phyloP scores from a whole-genome alignment of 1,140 invertebrate genomes.

The Hyphantria cunea region DNA sequence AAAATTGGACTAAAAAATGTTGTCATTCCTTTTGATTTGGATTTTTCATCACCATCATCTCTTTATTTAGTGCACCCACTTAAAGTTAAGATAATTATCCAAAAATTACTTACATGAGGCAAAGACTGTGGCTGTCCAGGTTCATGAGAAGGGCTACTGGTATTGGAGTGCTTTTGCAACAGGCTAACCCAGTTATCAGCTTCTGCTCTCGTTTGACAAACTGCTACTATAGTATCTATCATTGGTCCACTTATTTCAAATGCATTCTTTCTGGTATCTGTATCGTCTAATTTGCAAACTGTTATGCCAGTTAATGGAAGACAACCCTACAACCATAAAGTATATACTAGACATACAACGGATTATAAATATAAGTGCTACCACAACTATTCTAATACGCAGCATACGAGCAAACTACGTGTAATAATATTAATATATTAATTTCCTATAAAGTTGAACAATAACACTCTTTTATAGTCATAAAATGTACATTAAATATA shows the following conservation, averaged over 20 bases:
- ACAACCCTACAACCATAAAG: conserved; percentile 87
- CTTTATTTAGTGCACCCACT: too few relatives aligned
- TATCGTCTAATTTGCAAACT: conserved; percentile 89
- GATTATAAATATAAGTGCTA: too few relatives aligned
- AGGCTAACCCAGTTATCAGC: conserved; percentile 94
- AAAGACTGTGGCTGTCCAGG: conserved; percentile 74
- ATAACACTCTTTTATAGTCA: too few relatives aligned
- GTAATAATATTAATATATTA: too few relatives aligned
- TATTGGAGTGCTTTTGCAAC: conserved; percentile 85
- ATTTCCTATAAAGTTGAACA: too few relatives aligned
- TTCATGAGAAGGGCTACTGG: conserved; percentile 66
- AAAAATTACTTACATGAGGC: conserved; percentile 71
- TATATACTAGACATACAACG: conserved; percentile 10
- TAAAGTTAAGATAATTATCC: too few relatives aligned
- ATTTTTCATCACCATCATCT: too few relatives aligned
- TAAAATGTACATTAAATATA: too few relatives aligned
- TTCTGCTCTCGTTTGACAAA: conserved; percentile 92
- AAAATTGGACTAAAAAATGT: too few relatives aligned
- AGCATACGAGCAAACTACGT: too few relatives aligned
- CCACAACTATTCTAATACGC: too few relatives aligned
- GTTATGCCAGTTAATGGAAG: conserved; percentile 92
- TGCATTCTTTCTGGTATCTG: conserved; percentile 91
- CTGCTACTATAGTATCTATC: conserved; percentile 94
- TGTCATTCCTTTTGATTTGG: too few relatives aligned
- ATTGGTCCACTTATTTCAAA: conserved; percentile 96